Evolutionary conservation across 2,113 vertebrate genomes (phyloP).

Genomic region (Helogale parvula): DNA sequence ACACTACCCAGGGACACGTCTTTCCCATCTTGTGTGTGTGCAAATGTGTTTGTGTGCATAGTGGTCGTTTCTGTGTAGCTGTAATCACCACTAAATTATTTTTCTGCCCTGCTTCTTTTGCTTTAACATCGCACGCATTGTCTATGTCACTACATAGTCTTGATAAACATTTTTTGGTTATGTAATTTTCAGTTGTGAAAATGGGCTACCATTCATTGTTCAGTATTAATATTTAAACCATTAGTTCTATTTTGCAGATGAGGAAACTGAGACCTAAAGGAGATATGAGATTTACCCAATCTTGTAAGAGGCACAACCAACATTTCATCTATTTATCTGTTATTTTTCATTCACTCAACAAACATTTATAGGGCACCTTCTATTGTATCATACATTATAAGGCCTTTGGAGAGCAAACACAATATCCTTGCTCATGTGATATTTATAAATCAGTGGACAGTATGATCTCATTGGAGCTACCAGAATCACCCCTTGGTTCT

Average conservation of each 20-base stretch:
- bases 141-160: background rate
- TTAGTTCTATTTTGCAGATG: slow-evolving; percentile 7
- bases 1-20: background rate
- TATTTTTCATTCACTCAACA: background rate
- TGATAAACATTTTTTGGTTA: background rate
- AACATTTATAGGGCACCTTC: background rate
- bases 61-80: background rate
- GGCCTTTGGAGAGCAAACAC: background rate
- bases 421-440: background rate
- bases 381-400: background rate
- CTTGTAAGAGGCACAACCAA: background rate
- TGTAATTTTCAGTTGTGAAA: background rate
- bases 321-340: background rate
- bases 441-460: background rate
- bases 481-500: background rate
- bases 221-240: background rate
- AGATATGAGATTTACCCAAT: background rate
- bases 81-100: background rate
- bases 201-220: background rate
- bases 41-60: background rate
- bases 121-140: background rate
- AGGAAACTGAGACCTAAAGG: background rate
- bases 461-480: background rate
- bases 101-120: background rate
- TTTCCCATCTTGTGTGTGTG: background rate